Evolutionary conservation across 2,113 vertebrate genomes (phyloP).

Genomic region (Bathybates hornii): DNA sequence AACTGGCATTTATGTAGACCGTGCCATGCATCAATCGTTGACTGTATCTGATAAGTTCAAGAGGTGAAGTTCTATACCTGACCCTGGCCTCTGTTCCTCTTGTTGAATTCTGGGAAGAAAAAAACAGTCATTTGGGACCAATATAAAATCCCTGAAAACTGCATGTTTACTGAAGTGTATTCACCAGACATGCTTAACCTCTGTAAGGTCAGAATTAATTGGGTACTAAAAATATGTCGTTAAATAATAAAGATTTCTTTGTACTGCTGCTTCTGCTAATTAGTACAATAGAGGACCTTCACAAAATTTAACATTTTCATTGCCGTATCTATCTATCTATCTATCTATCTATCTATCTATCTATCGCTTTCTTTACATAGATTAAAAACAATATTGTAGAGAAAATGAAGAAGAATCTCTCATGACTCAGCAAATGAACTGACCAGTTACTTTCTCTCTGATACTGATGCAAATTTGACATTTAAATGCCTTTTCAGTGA

Average conservation of each 20-base stretch:
- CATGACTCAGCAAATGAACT: background rate
- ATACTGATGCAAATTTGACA: conserved; percentile 36
- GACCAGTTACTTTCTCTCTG: background rate
- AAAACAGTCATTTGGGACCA: background rate
- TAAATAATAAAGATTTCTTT: conserved; percentile 26
- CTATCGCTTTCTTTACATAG: background rate
- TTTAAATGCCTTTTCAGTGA: conserved; percentile 14
- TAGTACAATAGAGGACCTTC: background rate
- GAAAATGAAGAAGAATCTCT: background rate
- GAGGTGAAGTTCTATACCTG: conserved; percentile 4
- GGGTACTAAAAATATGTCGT: conserved; percentile 18
- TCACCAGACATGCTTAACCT: conserved; percentile 20
- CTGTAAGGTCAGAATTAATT: conserved; percentile 35
- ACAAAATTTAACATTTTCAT: background rate
- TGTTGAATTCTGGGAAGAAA: background rate
- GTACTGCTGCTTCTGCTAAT: conserved; percentile 6
- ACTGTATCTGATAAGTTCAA: background rate
- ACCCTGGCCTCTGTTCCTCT: conserved; percentile 5
- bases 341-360: background rate
- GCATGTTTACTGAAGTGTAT: background rate
- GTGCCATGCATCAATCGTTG: conserved; percentile 2
- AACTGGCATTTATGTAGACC: background rate
- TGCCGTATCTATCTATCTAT: background rate
- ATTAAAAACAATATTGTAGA: background rate
- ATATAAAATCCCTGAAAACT: background rate